phyloP scores from a whole-genome alignment of 2,888 invertebrate species.

The Tetragonula carbonaria region DNA sequence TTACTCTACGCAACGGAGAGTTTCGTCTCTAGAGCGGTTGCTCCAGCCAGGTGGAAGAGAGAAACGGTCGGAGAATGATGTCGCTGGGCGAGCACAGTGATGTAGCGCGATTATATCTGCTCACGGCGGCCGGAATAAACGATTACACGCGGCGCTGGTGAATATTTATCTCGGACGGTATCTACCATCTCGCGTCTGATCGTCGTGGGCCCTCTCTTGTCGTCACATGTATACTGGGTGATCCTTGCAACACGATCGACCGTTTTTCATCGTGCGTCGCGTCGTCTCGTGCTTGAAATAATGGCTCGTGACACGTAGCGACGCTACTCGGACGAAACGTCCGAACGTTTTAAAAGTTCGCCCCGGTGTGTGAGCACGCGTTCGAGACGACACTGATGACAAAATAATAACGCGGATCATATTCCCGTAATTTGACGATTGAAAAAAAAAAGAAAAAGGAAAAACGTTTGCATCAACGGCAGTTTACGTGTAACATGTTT shows the following conservation, averaged over 20 bases:
- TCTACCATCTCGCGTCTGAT: conserved; percentile 61
- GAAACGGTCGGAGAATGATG: conserved; percentile 52
- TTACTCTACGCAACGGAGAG: conserved; percentile 40
- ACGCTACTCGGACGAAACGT: background rate
- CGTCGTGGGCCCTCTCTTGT: conserved; percentile 47
- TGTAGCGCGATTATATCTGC: conserved; percentile 65
- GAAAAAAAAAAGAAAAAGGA: background rate
- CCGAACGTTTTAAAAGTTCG: background rate
- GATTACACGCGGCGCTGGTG: conserved; percentile 62
- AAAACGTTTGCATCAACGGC: background rate
- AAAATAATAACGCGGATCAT: background rate
- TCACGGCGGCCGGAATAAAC: conserved; percentile 61
- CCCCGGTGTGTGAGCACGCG: background rate
- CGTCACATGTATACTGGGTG: conserved; percentile 60
- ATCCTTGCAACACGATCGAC: conserved; percentile 39
- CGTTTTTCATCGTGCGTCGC: conserved; percentile 25
- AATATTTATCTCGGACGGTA: conserved; percentile 63
- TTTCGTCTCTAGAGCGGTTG: conserved; percentile 40
- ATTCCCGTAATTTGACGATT: background rate
- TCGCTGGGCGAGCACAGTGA: conserved; percentile 57
- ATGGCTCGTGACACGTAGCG: background rate
- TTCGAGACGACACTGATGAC: background rate
- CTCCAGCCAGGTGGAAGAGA: conserved; percentile 35
- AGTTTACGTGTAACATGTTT: background rate
- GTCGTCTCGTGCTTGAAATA: conserved; percentile 7